These are phyloP conservation scores for Eremophila alpestris DNA, from an alignment of 2,797 vertebrate genomes.

Conservation along the genomic window DNA sequence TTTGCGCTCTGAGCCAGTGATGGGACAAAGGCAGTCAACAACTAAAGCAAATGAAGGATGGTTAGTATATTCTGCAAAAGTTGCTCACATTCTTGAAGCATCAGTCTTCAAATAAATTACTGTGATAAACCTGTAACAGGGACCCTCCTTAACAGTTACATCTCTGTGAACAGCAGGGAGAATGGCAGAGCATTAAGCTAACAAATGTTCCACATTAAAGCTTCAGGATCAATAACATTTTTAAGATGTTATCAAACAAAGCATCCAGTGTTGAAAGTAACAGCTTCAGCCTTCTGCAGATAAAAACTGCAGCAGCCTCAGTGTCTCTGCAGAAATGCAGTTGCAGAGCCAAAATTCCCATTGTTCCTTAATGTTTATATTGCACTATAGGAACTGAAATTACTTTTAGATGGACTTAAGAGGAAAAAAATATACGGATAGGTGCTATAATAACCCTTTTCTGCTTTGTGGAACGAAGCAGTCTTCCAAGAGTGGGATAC, in stretches of 20 bases:
- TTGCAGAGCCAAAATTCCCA: not conserved
- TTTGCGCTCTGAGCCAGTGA: not conserved
- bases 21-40: not conserved
- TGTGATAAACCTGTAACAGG: not conserved
- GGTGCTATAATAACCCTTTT: not conserved
- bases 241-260: conserved; percentile 32
- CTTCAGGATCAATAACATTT: conserved; percentile 21
- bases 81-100: not conserved
- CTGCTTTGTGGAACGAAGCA: not conserved
- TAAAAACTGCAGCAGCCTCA: not conserved
- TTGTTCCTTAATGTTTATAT: not conserved
- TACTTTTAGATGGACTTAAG: not conserved
- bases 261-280: not conserved
- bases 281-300: not conserved
- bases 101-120: conserved; percentile 27
- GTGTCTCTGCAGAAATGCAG: not conserved
- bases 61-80: not conserved
- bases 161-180: not conserved
- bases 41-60: not conserved
- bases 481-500: not conserved
- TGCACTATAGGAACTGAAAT: not conserved
- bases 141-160: not conserved
- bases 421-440: not conserved
- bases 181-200: conserved; percentile 8
- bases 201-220: conserved; percentile 42